phyloP scores from a whole-genome alignment of 2,888 invertebrate genomes.

The Carpatolechia fugitivella region DNA sequence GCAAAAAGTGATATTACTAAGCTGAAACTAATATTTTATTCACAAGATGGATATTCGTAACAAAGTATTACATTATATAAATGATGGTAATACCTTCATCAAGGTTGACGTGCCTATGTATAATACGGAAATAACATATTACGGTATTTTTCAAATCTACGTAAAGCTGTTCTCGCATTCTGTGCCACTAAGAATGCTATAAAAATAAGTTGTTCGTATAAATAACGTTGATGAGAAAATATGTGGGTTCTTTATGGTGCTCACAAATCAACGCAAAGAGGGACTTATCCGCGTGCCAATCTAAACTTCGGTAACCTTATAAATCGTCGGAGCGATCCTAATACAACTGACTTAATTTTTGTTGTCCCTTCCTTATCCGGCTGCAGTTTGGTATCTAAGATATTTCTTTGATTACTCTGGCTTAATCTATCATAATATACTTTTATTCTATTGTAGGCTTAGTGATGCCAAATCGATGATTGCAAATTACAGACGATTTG shows the following conservation, averaged over 20 bases:
- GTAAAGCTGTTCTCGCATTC: slow-evolving; percentile 49
- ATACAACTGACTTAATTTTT: not conserved
- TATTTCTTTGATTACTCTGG: not conserved
- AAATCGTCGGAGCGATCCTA: not conserved
- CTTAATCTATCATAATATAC: too few species aligned
- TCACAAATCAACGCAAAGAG: slow-evolving; percentile 55
- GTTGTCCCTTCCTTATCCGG: not conserved
- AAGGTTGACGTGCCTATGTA: slow-evolving; percentile 26
- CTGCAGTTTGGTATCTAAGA: not conserved
- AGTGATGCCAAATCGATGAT: too few species aligned
- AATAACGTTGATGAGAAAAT: slow-evolving; percentile 61
- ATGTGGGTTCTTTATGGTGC: slow-evolving; percentile 48
- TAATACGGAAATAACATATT: slow-evolving; percentile 49
- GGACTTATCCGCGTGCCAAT: slow-evolving; percentile 42
- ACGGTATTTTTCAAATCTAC: slow-evolving; percentile 54
- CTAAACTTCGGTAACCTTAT: slow-evolving; percentile 33
- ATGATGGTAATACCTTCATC: slow-evolving; percentile 36
- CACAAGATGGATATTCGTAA: too few species aligned
- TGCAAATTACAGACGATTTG: too few species aligned
- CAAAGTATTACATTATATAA: too few species aligned
- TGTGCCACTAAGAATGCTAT: slow-evolving; percentile 55
- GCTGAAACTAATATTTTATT: too few species aligned
- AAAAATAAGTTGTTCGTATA: slow-evolving; percentile 59
- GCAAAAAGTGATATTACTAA: too few species aligned
- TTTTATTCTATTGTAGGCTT: too few species aligned